These are phyloP conservation scores for Lasioglossum malachurum DNA, from an alignment of 2,888 invertebrate genomes.

Conservation along the genomic window DNA sequence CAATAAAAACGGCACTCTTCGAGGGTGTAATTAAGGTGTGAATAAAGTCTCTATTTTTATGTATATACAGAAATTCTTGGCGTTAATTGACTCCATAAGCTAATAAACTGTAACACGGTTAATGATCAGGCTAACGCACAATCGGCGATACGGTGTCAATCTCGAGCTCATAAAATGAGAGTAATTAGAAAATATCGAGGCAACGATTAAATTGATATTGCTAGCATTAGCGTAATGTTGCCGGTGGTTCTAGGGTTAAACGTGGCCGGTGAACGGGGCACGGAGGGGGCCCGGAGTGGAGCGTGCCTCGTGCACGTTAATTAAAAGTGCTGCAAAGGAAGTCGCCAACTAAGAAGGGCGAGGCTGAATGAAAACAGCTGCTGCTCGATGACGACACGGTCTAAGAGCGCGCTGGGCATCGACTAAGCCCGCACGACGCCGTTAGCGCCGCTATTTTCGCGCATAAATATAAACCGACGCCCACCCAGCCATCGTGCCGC, in stretches of 20 bases:
- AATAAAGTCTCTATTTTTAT: too few relatives aligned
- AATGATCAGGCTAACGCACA: background rate
- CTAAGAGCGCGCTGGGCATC: conserved; percentile 63
- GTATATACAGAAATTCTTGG: background rate
- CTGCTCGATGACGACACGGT: conserved; percentile 80
- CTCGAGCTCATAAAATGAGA: background rate
- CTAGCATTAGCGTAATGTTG: background rate
- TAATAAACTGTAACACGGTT: background rate
- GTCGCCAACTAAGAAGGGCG: conserved; percentile 80
- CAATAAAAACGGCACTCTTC: too few relatives aligned
- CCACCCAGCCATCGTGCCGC: conserved; percentile 43
- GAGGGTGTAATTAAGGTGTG: too few relatives aligned
- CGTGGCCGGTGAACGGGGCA: background rate
- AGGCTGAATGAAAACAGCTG: conserved; percentile 84
- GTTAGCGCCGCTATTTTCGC: conserved; percentile 76
- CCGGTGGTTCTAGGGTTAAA: conserved; percentile 1
- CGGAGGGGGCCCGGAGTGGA: conserved; percentile 7
- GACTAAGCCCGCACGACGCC: conserved; percentile 40
- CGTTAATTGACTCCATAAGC: background rate
- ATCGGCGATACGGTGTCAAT: background rate
- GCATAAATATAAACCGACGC: conserved; percentile 77
- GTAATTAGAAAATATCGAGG: background rate
- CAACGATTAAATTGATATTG: conserved; percentile 2
- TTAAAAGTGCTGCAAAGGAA: conserved; percentile 78
- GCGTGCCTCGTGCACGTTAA: conserved; percentile 64